Percentiles rank a stretch among this genome's conserved stretches.
Conservation (phyloP, 2,113 vertebrate genomes). For the Benitochromis conjunctus region DNA sequence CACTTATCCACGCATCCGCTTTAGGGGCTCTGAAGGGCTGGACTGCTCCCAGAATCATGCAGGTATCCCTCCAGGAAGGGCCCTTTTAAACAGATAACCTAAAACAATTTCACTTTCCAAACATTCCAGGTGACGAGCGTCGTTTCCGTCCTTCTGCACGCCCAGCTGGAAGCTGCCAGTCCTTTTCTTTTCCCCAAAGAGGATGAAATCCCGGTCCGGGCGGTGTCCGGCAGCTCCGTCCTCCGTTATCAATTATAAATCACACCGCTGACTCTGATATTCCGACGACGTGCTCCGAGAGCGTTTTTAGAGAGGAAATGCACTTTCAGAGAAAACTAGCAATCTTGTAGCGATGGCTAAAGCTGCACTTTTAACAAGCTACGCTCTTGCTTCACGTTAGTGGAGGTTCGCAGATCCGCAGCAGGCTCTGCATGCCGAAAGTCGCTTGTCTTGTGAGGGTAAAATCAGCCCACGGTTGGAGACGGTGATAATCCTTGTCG, state of each 20-base stretch:
- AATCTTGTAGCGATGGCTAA: neutral
- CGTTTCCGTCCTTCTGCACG: neutral
- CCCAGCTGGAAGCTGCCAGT: neutral
- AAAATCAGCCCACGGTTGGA: neutral
- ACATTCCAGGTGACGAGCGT: neutral
- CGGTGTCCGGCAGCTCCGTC: conserved; percentile 27
- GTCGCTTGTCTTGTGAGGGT: neutral
- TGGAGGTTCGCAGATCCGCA: neutral
- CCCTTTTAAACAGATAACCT: neutral
- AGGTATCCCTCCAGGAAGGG: neutral
- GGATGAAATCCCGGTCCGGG: conserved; percentile 25
- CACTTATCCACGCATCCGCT: neutral
- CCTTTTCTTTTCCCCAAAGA: neutral
- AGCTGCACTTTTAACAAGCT: neutral
- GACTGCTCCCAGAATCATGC: neutral
- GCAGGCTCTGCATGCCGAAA: neutral
- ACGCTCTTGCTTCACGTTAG: neutral
- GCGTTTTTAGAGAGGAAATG: neutral
- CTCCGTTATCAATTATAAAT: neutral
- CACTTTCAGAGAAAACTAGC: neutral
- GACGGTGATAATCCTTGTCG: neutral
- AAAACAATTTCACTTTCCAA: neutral
- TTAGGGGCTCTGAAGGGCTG: neutral
- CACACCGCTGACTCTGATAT: neutral
- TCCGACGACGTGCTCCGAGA: neutral